Evolutionary conservation across 2,888 invertebrate genomes (phyloP).

Genomic region (Phalera bucephala): DNA sequence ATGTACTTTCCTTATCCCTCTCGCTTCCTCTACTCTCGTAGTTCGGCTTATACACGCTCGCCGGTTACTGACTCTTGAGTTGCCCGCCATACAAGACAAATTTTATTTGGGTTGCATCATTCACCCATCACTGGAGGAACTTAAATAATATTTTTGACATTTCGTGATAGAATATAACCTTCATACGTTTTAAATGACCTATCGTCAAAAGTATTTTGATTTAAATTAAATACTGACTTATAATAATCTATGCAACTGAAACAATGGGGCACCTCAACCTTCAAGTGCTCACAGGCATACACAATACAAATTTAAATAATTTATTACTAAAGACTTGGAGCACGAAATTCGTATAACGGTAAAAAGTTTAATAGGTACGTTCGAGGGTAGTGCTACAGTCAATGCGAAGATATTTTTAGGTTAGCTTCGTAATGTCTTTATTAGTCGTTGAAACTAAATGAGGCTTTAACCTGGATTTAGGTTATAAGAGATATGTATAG

Average conservation of each 20-base stretch:
- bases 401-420: not conserved
- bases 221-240: not conserved
- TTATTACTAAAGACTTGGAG: slow-evolving; percentile 18
- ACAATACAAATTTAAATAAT: slow-evolving; percentile 22
- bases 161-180: not conserved
- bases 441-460: too few relatives aligned
- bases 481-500: too few relatives aligned
- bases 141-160: not conserved
- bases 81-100: too few relatives aligned
- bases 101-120: too few relatives aligned
- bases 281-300: not conserved
- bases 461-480: too few relatives aligned
- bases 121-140: too few relatives aligned
- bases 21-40: too few relatives aligned
- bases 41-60: too few relatives aligned
- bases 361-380: slow-evolving; percentile 21
- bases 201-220: not conserved
- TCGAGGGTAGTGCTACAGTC: slow-evolving; percentile 1
- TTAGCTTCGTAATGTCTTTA: too few relatives aligned
- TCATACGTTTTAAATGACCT: not conserved
- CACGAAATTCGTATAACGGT: slow-evolving; percentile 19
- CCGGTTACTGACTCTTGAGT: too few relatives aligned
- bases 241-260: not conserved
- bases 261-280: slow-evolving; percentile 10
- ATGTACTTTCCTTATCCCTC: too few relatives aligned